Conservation (phyloP, 1,140 invertebrate genomes). For the Copidosoma floridanum region DNA sequence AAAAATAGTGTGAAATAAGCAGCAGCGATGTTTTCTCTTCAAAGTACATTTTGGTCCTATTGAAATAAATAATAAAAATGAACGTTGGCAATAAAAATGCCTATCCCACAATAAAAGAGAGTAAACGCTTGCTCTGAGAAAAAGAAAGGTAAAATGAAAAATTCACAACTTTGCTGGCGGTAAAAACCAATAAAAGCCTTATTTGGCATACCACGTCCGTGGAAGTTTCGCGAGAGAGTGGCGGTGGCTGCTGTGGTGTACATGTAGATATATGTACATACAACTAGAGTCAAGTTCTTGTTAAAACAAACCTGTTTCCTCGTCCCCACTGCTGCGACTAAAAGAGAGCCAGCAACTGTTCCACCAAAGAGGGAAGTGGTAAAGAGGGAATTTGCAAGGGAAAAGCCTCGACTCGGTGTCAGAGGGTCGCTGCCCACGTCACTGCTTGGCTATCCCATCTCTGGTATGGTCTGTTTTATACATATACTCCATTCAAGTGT, state of each 20-base stretch:
- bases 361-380: constrained; percentile 52
- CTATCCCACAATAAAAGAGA: too few species aligned
- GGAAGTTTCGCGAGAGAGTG: constrained; percentile 43
- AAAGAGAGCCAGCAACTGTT: constrained; percentile 29
- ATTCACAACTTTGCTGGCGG: constrained; percentile 46
- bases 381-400: constrained; percentile 55
- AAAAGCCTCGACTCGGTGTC: constrained; percentile 48
- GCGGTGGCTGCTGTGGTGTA: constrained; percentile 29
- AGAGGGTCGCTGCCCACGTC: constrained; percentile 46
- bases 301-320: constrained; percentile 54
- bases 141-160: too few species aligned
- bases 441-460: too few species aligned
- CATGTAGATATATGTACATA: constrained; percentile 29
- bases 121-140: too few species aligned
- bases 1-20: too few species aligned
- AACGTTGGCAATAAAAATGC: too few species aligned
- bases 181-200: constrained; percentile 55
- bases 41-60: too few species aligned
- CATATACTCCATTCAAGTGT: constrained; percentile 16
- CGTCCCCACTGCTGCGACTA: constrained; percentile 23
- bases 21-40: too few species aligned
- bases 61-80: too few species aligned
- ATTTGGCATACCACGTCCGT: constrained; percentile 44
- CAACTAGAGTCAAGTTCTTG: constrained; percentile 45
- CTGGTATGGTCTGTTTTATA: too few species aligned